Percentiles rank a stretch among this genome's conserved stretches.
phyloP scores from a whole-genome alignment of 2,888 invertebrate genomes.

The Lepidocyrtinus sp. region DNA sequence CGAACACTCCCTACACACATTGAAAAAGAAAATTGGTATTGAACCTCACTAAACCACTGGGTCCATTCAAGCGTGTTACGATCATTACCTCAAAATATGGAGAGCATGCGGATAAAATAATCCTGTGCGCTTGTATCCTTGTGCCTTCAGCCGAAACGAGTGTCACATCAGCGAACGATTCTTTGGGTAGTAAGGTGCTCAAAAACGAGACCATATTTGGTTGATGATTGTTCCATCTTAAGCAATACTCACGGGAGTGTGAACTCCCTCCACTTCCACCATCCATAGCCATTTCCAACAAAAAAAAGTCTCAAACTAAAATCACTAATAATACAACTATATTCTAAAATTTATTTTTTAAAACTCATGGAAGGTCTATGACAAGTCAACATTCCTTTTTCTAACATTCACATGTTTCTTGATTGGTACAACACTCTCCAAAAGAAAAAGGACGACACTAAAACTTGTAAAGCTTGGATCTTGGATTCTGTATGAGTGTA shows the following conservation, averaged over 20 bases:
- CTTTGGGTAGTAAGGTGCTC: conserved; percentile 85
- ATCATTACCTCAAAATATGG: conserved; percentile 90
- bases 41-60: neutral
- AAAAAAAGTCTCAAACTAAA: conserved; percentile 2
- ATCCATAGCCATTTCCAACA: conserved; percentile 31
- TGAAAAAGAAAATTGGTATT: conserved; percentile 12
- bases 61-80: neutral
- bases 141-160: conserved; percentile 88
- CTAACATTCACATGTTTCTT: too few species aligned
- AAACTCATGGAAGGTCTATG: too few species aligned
- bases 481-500: too few species aligned
- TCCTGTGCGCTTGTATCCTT: conserved; percentile 90
- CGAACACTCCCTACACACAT: conserved; percentile 70
- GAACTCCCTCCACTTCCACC: conserved; percentile 35
- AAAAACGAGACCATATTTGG: conserved; percentile 93
- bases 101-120: conserved; percentile 91
- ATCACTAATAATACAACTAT: too few species aligned
- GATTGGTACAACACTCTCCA: too few species aligned
- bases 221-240: conserved; percentile 95
- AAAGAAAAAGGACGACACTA: too few species aligned
- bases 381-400: too few species aligned
- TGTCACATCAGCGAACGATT: conserved; percentile 90
- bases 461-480: too few species aligned
- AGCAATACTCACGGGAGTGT: conserved; percentile 77
- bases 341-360: too few species aligned